Percentiles rank a stretch among this genome's conserved stretches.
Evolutionary conservation across 2,888 invertebrate genomes (phyloP).

Genomic region (Leptinotarsa haldemani): DNA sequence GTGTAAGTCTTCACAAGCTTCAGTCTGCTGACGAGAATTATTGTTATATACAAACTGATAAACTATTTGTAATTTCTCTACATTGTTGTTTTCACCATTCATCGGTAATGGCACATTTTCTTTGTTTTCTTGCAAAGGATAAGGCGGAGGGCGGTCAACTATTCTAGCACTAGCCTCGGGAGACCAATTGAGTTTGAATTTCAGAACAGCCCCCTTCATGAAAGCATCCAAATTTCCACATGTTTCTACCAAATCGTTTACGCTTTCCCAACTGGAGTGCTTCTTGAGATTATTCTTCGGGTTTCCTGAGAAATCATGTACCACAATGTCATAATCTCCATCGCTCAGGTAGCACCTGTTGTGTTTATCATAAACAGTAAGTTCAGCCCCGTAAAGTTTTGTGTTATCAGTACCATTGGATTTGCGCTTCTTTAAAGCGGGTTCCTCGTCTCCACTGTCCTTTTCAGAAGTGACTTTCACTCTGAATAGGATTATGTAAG

Average conservation of each 20-base stretch:
- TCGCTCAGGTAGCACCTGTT: slow-evolving; percentile 87
- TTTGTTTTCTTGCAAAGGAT: slow-evolving; percentile 63
- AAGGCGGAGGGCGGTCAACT: slow-evolving; percentile 76
- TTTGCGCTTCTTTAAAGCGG: slow-evolving; percentile 78
- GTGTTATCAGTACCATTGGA: slow-evolving; percentile 59
- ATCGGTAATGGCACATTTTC: slow-evolving; percentile 60
- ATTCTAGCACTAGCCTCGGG: slow-evolving; percentile 76
- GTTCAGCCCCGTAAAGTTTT: slow-evolving; percentile 78
- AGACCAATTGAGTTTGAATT: slow-evolving; percentile 88
- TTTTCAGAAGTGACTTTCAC: slow-evolving; percentile 72
- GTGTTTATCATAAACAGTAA: slow-evolving; percentile 91
- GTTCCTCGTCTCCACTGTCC: slow-evolving; percentile 70
- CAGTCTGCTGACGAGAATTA: slow-evolving; percentile 94
- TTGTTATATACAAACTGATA: slow-evolving; percentile 97
- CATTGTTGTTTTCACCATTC: slow-evolving; percentile 61
- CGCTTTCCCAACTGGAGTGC: slow-evolving; percentile 78
- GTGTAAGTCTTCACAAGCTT: slow-evolving; percentile 90
- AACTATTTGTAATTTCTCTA: slow-evolving; percentile 81
- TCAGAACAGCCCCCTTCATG: slow-evolving; percentile 76
- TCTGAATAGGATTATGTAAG: slow-evolving; percentile 82
- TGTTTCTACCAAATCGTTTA: slow-evolving; percentile 67
- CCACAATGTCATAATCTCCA: slow-evolving; percentile 89
- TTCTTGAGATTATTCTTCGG: slow-evolving; percentile 75
- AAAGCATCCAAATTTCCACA: slow-evolving; percentile 65
- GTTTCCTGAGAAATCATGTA: slow-evolving; percentile 76